These are phyloP conservation scores for Ophraella communa DNA, from an alignment of 2,888 invertebrate genomes.

Conservation along the genomic window DNA sequence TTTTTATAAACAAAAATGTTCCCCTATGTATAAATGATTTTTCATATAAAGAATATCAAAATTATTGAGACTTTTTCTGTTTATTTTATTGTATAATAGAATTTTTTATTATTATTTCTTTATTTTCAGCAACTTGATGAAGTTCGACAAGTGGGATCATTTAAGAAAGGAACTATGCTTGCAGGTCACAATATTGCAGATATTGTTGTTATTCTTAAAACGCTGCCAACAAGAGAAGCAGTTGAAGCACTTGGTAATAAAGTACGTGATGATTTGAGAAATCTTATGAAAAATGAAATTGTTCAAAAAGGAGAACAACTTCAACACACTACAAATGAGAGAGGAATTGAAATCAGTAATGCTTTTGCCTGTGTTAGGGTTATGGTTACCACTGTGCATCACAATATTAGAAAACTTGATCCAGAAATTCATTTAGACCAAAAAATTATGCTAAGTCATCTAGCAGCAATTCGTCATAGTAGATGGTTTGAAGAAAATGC, in stretches of 20 bases:
- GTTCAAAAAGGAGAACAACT: conserved; percentile 68
- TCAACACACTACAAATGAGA: conserved; percentile 68
- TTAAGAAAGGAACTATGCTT: conserved; percentile 98
- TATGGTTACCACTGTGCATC: conserved; percentile 91
- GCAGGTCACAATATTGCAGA: conserved; percentile 95
- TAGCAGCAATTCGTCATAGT: conserved; percentile 93
- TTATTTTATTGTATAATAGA: background rate
- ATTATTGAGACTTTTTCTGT: too few relatives aligned
- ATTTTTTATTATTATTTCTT: background rate
- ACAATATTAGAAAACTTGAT: conserved; percentile 91
- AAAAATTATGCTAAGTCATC: conserved; percentile 83
- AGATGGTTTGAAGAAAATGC: conserved; percentile 99
- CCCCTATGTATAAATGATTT: too few relatives aligned
- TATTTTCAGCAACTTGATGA: conserved; percentile 82
- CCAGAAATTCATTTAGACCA: conserved; percentile 80
- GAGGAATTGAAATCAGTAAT: conserved; percentile 89
- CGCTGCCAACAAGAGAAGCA: conserved; percentile 93
- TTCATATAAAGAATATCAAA: too few relatives aligned
- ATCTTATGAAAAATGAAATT: conserved; percentile 69
- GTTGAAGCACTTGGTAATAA: conserved; percentile 91
- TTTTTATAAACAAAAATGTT: too few relatives aligned
- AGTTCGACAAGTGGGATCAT: conserved; percentile 95
- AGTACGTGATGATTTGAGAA: conserved; percentile 85
- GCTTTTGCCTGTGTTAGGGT: conserved; percentile 87
- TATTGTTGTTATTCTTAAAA: conserved; percentile 95